Conservation (phyloP, 2,797 vertebrate species). For the Falco novaeseelandiae region DNA sequence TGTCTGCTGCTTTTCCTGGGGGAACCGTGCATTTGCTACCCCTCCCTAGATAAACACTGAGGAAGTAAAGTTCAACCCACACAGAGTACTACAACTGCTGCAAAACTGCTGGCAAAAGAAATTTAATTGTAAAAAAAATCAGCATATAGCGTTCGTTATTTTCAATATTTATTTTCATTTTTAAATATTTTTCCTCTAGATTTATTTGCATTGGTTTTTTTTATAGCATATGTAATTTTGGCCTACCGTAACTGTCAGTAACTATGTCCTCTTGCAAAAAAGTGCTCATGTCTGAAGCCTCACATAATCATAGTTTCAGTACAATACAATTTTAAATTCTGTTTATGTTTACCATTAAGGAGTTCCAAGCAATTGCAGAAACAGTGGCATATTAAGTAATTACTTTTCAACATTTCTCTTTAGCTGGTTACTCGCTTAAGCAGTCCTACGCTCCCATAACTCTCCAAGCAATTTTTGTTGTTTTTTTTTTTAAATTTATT, state of each 20-base stretch:
- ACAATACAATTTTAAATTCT: neutral
- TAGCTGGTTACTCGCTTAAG: neutral
- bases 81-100: neutral
- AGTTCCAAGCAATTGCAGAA: neutral
- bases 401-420: neutral
- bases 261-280: neutral
- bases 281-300: neutral
- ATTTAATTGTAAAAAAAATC: neutral
- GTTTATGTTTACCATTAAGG: neutral
- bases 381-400: neutral
- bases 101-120: neutral
- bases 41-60: neutral
- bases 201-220: neutral
- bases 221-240: accelerated
- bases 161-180: neutral
- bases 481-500: neutral
- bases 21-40: neutral
- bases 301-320: neutral
- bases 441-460: neutral
- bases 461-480: neutral
- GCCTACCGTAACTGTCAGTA: neutral
- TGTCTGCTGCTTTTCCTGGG: neutral
- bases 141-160: neutral
- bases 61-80: neutral
- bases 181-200: neutral